These are phyloP conservation scores for Pomatostomus ruficeps DNA, from an alignment of 2,113 vertebrate species.

Conservation along the genomic window DNA sequence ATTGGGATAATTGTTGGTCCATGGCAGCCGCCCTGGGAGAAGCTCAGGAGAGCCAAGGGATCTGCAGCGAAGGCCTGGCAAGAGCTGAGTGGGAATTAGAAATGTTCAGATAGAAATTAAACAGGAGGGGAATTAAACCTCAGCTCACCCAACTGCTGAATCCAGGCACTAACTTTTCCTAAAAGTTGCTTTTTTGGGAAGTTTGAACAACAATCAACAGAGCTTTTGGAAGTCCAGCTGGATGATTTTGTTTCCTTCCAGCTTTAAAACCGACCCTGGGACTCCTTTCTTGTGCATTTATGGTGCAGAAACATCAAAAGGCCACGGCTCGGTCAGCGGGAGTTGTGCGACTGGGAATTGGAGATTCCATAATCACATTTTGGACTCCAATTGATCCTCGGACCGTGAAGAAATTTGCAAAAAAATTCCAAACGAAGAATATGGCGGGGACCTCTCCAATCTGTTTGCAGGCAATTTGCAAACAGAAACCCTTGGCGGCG, in stretches of 20 bases:
- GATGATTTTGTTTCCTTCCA: neutral
- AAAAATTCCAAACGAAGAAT: constrained; percentile 12
- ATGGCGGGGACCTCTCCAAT: constrained; percentile 19
- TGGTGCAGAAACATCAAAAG: constrained; percentile 1
- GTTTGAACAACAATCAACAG: neutral
- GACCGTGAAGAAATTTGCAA: constrained; percentile 25
- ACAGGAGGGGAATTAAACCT: neutral
- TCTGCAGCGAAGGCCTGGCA: neutral
- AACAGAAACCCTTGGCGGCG: constrained; percentile 9
- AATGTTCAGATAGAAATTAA: neutral
- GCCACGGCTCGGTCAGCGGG: neutral
- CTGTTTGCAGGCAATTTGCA: constrained; percentile 52
- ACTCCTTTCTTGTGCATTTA: neutral
- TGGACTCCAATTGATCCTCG: neutral
- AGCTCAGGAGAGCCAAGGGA: neutral
- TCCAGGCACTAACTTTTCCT: neutral
- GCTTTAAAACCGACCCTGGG: neutral
- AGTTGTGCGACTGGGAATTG: neutral
- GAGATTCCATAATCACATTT: constrained; percentile 43
- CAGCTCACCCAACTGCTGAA: neutral
- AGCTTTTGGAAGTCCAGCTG: neutral
- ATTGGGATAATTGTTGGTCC: neutral
- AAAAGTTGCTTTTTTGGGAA: neutral
- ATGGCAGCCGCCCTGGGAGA: neutral
- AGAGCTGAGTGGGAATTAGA: neutral